Percentiles rank a stretch among this genome's conserved stretches.
These are phyloP conservation scores for Isurus oxyrinchus DNA, from an alignment of 2,113 vertebrate genomes.

Conservation along the genomic window DNA sequence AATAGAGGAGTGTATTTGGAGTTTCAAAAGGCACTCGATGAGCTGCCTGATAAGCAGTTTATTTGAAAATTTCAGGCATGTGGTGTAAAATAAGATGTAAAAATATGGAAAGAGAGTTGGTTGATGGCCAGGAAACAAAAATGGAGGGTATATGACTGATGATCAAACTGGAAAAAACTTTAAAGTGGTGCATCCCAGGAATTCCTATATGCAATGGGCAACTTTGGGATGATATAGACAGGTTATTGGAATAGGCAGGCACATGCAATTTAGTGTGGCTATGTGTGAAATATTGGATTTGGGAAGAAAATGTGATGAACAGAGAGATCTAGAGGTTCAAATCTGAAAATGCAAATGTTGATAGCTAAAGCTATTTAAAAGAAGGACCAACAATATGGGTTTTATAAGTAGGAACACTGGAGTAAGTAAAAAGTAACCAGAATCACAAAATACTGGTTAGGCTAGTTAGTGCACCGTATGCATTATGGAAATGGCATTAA, in stretches of 20 bases:
- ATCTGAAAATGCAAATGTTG: neutral
- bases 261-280: neutral
- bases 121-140: neutral
- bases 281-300: neutral
- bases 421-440: neutral
- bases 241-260: neutral
- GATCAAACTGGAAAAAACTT: neutral
- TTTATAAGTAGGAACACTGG: neutral
- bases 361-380: neutral
- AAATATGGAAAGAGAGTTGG: neutral
- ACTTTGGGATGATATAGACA: neutral
- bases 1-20: neutral
- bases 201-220: neutral
- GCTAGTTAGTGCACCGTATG: neutral
- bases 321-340: neutral
- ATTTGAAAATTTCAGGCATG: neutral
- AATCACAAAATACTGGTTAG: neutral
- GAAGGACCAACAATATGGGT: neutral
- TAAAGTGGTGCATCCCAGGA: neutral
- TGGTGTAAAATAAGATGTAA: neutral
- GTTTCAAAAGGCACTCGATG: neutral
- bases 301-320: neutral
- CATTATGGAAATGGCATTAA: neutral
- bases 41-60: neutral
- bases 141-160: neutral